A percentile compares a stretch with the other conserved stretches of the same genome.
Conservation (phyloP, 2,888 invertebrate genomes). For the Drosophila ustulata region DNA sequence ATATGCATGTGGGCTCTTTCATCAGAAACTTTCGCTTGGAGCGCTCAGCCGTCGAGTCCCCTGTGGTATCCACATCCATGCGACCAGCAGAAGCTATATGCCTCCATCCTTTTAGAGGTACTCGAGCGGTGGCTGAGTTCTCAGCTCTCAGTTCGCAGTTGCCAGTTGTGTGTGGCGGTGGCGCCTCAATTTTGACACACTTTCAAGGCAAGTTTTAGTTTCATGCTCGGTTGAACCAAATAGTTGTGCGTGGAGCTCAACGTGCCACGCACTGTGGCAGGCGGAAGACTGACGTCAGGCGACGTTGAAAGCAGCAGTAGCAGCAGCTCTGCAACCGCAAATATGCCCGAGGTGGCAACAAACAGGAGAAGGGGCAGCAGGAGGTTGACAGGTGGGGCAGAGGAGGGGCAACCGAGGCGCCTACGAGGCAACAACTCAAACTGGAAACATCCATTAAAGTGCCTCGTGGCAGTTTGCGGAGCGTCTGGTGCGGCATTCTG, state of each 20-base stretch:
- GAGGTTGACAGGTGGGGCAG: neutral
- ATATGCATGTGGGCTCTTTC: slow-evolving; percentile 34
- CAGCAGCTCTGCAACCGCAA: slow-evolving; percentile 71
- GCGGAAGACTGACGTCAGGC: slow-evolving; percentile 8
- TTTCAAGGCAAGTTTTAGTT: slow-evolving; percentile 74
- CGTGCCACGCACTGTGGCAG: slow-evolving; percentile 50
- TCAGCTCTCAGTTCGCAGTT: slow-evolving; percentile 24
- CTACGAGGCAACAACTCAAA: slow-evolving; percentile 44
- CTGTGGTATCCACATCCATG: slow-evolving; percentile 9
- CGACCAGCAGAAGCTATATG: neutral
- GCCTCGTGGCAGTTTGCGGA: slow-evolving; percentile 62
- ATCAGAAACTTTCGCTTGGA: slow-evolving; percentile 38
- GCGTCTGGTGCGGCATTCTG: slow-evolving; percentile 40
- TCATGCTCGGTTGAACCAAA: slow-evolving; percentile 73
- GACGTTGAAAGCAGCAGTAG: slow-evolving; percentile 42
- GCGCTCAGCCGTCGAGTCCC: slow-evolving; percentile 22
- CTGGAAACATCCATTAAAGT: slow-evolving; percentile 63
- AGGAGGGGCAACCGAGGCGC: slow-evolving; percentile 4
- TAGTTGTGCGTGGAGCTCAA: slow-evolving; percentile 55
- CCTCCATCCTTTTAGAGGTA: neutral
- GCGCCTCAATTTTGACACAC: slow-evolving; percentile 72
- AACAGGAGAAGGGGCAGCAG: slow-evolving; percentile 9
- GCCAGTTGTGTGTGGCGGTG: slow-evolving; percentile 18
- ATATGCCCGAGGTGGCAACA: slow-evolving; percentile 59
- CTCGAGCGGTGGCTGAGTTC: slow-evolving; percentile 17